Conservation (phyloP, 2,888 invertebrate species). For the Apodemia zela region DNA sequence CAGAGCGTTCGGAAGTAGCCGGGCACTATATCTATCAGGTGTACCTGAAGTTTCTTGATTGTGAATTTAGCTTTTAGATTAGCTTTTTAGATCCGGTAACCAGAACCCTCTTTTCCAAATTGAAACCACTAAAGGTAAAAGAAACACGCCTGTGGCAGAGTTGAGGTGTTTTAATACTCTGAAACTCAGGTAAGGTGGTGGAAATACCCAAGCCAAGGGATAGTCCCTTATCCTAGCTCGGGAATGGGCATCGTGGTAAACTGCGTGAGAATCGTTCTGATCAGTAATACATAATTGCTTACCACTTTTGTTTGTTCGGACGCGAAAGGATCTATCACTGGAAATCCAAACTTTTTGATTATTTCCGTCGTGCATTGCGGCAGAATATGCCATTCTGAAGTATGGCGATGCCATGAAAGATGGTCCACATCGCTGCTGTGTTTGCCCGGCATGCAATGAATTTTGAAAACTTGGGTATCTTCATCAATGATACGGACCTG, state of each 20-base stretch:
- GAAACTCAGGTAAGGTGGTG: constrained; percentile 30
- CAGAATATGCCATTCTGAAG: constrained; percentile 18
- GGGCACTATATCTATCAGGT: constrained; percentile 21
- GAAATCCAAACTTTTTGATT: constrained; percentile 24
- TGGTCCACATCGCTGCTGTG: constrained; percentile 35
- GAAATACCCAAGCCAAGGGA: constrained; percentile 30
- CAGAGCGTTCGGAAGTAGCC: constrained; percentile 5
- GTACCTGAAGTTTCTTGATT: constrained; percentile 15
- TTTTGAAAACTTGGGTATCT: constrained; percentile 30
- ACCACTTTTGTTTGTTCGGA: constrained; percentile 19
- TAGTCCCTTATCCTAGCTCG: constrained; percentile 28
- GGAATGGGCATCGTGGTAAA: constrained; percentile 29
- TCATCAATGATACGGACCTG: constrained; percentile 30
- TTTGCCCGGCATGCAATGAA: constrained; percentile 32
- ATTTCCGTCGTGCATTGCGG: constrained; percentile 24
- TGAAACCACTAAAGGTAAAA: constrained; percentile 27
- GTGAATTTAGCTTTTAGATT: too few species aligned
- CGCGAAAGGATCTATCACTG: constrained; percentile 21
- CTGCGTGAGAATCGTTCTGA: constrained; percentile 24
- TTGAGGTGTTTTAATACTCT: constrained; percentile 26
- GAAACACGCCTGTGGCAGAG: constrained; percentile 23
- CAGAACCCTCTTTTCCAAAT: constrained; percentile 30
- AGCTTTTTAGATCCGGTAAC: constrained; percentile 28
- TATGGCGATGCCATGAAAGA: constrained; percentile 27
- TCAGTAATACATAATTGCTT: constrained; percentile 27